Base-by-base conservation (phyloP, 2,113 vertebrate species). In the Menidia beryllina region DNA sequence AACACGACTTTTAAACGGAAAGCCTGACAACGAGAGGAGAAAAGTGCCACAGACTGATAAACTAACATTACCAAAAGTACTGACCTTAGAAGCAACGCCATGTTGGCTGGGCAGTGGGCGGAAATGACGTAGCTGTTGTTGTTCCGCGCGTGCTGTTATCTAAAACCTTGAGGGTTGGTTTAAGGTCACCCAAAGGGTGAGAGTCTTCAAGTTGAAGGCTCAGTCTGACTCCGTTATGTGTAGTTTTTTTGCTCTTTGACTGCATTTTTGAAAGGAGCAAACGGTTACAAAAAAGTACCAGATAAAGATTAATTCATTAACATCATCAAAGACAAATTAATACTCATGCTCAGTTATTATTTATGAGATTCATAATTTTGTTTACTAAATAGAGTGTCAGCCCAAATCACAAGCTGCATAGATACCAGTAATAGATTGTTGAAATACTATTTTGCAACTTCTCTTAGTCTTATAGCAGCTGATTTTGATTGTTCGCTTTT, bases 1-100 rank as follows among this genome's bases (percentile, higher is more conserved):
- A 21, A 0, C 0, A 9, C 0, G 1, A 51, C 3, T 13, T 10
- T 34, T 3, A 34, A 10, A n/a, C n/a, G n/a, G n/a, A 27, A 12
- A 27, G 20, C 1, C 0, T 1, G 0, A 23, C 2, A 65, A 19
- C 1, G 19, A 17, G 0, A 4, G 3, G 5, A 0, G 21, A 23
- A 52, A 14, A 2, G 5, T 17, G 5, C 20, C 0, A 0, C 9
- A 0, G 0, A 45, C 0, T n/a, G n/a, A n/a, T n/a, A n/a, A n/a
- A n/a, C n/a, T n/a, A n/a, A n/a, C n/a, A n/a, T n/a, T n/a, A 1
- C 2, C 17, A 36, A 38, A 41, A 70, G 26, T 24, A 91, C 90
- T 91, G 87, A 92, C 88, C 92, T 88, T 89, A 93, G 39, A 15
- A 91, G 81, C 49, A 88, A 59, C 91, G 93, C 91, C 93, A 94